phyloP scores from a whole-genome alignment of 1,140 invertebrate species.

The Bombus sibiricus region DNA sequence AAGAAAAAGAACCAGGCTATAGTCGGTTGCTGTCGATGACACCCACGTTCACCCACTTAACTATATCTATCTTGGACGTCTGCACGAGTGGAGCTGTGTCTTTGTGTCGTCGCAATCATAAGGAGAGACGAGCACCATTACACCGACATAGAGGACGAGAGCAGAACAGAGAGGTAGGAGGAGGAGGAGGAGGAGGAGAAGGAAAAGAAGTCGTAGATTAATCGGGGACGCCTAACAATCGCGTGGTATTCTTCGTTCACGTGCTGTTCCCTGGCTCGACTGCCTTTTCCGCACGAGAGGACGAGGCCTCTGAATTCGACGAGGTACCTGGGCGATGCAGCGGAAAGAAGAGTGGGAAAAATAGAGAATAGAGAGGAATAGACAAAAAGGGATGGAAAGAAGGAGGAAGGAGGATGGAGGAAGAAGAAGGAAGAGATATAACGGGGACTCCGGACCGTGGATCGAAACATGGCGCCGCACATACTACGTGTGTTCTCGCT shows the following conservation, averaged over 20 bases:
- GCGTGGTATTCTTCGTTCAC: constrained; percentile 56
- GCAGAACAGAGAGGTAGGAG: neutral
- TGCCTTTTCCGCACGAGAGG: constrained; percentile 44
- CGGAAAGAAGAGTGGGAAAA: neutral
- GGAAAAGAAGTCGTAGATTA: constrained; percentile 59
- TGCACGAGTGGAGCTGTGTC: constrained; percentile 13
- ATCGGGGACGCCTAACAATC: constrained; percentile 64
- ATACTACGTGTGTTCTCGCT: constrained; percentile 33
- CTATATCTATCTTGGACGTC: constrained; percentile 30
- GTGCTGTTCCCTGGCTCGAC: constrained; percentile 26
- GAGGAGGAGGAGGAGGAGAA: neutral
- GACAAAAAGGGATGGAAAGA: neutral
- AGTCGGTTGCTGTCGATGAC: constrained; percentile 19
- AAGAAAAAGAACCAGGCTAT: constrained; percentile 22
- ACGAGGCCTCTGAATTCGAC: constrained; percentile 38
- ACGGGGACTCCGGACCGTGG: constrained; percentile 12
- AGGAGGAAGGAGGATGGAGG: neutral
- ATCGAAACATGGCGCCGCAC: constrained; percentile 15
- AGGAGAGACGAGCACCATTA: constrained; percentile 38
- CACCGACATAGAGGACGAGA: constrained; percentile 15
- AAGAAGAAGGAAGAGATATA: neutral
- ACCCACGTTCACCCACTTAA: constrained; percentile 31
- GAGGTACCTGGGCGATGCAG: constrained; percentile 20
- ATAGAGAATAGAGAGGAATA: neutral
- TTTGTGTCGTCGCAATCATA: constrained; percentile 50